phyloP scores from a whole-genome alignment of 2,797 vertebrate species.

The Anguilla megastoma region DNA sequence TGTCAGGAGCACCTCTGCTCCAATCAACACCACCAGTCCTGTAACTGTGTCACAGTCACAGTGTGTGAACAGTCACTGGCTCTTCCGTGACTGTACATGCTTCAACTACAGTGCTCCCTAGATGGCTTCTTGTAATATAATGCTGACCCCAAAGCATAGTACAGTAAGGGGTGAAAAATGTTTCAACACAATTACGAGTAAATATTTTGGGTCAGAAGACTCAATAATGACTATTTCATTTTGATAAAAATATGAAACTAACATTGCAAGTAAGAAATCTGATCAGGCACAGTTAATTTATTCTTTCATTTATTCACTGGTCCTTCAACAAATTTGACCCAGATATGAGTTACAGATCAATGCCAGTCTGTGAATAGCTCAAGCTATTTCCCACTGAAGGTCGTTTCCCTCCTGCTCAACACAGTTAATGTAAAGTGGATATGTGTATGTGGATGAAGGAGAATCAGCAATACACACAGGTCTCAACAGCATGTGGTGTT shows the following conservation, averaged over 20 bases:
- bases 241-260: background rate
- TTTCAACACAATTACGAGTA: background rate
- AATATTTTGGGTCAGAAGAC: background rate
- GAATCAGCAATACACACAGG: slow-evolving; percentile 17
- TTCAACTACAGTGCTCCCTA: background rate
- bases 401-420: background rate
- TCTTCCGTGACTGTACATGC: background rate
- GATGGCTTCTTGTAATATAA: background rate
- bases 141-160: background rate
- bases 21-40: background rate
- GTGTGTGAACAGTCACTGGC: background rate
- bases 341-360: slow-evolving; percentile 22
- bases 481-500: background rate
- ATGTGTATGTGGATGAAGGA: background rate
- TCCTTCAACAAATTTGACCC: background rate
- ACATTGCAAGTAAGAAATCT: slow-evolving; percentile 10
- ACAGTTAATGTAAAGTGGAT: background rate
- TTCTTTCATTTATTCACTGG: background rate
- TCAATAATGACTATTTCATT: background rate
- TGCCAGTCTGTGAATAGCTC: slow-evolving; percentile 16
- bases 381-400: slow-evolving; percentile 13
- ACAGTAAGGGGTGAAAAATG: background rate
- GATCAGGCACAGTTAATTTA: slow-evolving; percentile 6
- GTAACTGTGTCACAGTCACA: background rate
- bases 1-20: background rate